Conservation (phyloP, 2,888 invertebrate genomes). For the Rhagium mordax region DNA sequence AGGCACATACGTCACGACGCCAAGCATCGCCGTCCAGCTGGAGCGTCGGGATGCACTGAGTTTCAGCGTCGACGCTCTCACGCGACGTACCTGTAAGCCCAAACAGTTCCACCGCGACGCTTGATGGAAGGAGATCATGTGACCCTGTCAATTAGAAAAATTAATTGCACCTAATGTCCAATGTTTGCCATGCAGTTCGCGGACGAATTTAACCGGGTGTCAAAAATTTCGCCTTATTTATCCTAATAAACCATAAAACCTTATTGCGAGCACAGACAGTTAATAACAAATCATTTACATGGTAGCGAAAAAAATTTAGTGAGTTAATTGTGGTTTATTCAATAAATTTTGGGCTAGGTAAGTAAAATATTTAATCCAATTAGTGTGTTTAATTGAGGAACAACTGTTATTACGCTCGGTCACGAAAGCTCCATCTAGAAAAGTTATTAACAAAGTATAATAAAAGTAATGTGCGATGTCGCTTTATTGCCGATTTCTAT, state of each 20-base stretch:
- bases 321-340: conserved; percentile 16
- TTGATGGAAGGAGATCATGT: conserved; percentile 50
- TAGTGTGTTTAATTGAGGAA: conserved; percentile 14
- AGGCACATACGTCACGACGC: conserved; percentile 32
- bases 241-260: not conserved
- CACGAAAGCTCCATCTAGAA: not conserved
- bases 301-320: conserved; percentile 5
- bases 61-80: conserved; percentile 55
- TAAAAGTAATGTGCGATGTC: not conserved
- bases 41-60: conserved; percentile 46
- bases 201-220: not conserved
- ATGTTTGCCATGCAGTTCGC: not conserved
- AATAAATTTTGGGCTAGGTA: conserved; percentile 26
- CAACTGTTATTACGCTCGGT: not conserved
- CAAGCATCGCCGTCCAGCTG: conserved; percentile 35
- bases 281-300: not conserved
- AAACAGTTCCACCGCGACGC: conserved; percentile 56
- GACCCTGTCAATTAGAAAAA: conserved; percentile 35
- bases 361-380: conserved; percentile 18
- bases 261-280: not conserved
- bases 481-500: too few relatives aligned
- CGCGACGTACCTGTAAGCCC: conserved; percentile 50
- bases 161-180: conserved; percentile 3
- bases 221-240: not conserved
- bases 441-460: not conserved